phyloP scores from a whole-genome alignment of 2,113 vertebrate genomes.

The Psilopsiagon aurifrons region DNA sequence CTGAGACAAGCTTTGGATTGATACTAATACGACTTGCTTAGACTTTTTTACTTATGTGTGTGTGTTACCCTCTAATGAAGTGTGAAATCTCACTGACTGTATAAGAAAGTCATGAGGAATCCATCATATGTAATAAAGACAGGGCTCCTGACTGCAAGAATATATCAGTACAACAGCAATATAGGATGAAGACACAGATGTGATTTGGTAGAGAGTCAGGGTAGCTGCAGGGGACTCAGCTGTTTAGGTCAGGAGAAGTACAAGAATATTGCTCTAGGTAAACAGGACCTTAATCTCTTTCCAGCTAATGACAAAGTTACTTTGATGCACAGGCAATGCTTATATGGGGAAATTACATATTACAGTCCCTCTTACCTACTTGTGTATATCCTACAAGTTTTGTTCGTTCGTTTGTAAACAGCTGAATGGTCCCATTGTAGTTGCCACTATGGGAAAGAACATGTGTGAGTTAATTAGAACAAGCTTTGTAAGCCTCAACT shows the following conservation, averaged over 20 bases:
- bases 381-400: background rate
- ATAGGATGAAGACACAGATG: background rate
- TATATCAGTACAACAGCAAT: background rate
- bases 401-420: background rate
- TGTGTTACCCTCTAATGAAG: background rate
- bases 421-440: background rate
- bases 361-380: background rate
- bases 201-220: background rate
- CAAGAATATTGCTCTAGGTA: background rate
- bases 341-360: background rate
- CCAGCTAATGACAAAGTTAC: background rate
- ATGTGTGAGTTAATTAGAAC: constrained; percentile 1
- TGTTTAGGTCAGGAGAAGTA: background rate
- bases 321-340: background rate
- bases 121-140: background rate
- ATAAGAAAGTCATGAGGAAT: background rate
- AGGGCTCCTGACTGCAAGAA: background rate
- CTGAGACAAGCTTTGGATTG: background rate
- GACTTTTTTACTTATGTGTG: background rate
- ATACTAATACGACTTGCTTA: background rate
- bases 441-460: background rate
- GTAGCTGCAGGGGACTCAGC: background rate
- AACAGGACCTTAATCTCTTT: background rate
- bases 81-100: constrained; percentile 4
- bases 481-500: background rate